Evolutionary conservation across 2,888 invertebrate genomes (phyloP), one percentile per base, ranked within the genome.

Genomic region (Phyllotreta striolata): DNA sequence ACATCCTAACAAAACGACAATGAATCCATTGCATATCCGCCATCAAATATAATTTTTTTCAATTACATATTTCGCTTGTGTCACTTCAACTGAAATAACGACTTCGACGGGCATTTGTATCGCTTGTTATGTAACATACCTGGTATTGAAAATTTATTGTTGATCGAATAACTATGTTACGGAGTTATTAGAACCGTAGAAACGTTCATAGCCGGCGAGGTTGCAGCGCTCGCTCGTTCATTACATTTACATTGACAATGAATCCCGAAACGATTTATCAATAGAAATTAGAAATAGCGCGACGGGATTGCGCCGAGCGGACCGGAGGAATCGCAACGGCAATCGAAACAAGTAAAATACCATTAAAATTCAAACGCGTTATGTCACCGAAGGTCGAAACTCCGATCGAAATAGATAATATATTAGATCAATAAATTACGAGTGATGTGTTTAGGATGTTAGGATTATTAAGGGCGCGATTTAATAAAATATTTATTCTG

Each of bases 11-110:
- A 14, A 49, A 63, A 61, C 59, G 54, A 66, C 65, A 67, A 62
- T 61, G 56, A 56, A 51, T 60, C 47, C 61, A 64, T 54, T 61
- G 64, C 61, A 64, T 64, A 62, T 62, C 57, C 65, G 63, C 47
- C 55, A 63, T 62, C 66, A 63, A 66, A 56, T 51, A 54, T 63
- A 66, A 66, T 66, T 66, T 66, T n/a, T 66, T 60, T 44, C 63
- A 66, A 63, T 66, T 63, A 66, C 51, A 66, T 62, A 63, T 63
- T 59, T 63, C 51, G 59, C 49, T 62, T 65, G 55, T 51, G 39
- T 62, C 58, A 38, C 46, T 65, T 44, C 40, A 62, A 47, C 51
- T 56, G 37, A 57, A 64, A 56, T 58, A 62, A 64, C 64, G 41
- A 60, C 51, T 55, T 43, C 56, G 38, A 12, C 52, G 56, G 51